phyloP scores from a whole-genome alignment of 2,113 vertebrate species.

The Hystrix brachyura region DNA sequence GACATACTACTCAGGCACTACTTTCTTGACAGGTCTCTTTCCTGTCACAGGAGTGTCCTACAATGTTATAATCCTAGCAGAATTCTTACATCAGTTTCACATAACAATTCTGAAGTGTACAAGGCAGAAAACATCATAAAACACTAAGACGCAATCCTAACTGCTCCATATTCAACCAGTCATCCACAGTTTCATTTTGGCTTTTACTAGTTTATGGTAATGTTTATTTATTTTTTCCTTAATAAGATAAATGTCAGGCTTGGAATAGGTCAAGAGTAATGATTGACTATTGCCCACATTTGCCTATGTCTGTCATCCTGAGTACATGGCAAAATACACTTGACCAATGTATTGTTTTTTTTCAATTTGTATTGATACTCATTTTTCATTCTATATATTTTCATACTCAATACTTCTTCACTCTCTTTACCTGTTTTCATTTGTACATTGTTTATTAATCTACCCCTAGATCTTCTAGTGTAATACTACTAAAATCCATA shows the following conservation, averaged over 20 bases:
- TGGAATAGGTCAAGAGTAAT: not conserved
- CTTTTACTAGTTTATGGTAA: not conserved
- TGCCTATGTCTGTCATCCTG: not conserved
- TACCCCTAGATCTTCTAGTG: not conserved
- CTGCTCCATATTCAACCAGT: not conserved
- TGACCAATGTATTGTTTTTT: not conserved
- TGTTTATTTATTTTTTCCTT: not conserved
- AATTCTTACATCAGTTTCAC: accelerated
- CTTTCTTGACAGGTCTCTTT: too few species aligned
- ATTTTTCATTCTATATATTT: not conserved
- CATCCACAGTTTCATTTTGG: too few species aligned
- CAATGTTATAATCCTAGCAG: too few species aligned
- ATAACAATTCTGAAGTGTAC: not conserved
- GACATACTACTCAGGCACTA: too few species aligned
- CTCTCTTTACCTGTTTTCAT: not conserved
- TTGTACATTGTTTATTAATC: not conserved
- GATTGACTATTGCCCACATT: not conserved
- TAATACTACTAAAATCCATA: not conserved
- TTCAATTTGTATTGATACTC: too few species aligned
- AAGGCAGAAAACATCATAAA: not conserved
- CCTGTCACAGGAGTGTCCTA: too few species aligned
- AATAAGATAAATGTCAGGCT: not conserved
- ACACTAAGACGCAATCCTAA: not conserved
- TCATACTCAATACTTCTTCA: not conserved
- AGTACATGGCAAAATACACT: not conserved